Conservation (phyloP, 92 coral and sea anemone genomes). For the Zoanthus sansibaricus region DNA sequence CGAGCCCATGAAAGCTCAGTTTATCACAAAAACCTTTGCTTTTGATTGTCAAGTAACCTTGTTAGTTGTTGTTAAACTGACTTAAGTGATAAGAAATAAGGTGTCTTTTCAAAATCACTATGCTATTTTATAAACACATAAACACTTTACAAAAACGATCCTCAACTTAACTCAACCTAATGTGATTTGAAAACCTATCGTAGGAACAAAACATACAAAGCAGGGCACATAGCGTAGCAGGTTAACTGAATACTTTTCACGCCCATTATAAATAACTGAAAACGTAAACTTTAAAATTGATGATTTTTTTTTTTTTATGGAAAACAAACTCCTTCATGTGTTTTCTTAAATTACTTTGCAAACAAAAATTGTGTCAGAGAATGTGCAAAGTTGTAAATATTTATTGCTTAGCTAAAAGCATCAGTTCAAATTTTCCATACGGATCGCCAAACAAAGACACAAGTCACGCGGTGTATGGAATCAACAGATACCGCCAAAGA, state of each 20-base stretch:
- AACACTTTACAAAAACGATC: constrained; percentile 31
- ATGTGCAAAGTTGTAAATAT: background rate
- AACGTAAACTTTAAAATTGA: background rate
- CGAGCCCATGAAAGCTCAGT: constrained; percentile 32
- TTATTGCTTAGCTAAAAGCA: background rate
- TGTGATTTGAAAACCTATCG: background rate
- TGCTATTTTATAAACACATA: constrained; percentile 47
- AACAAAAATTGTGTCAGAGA: background rate
- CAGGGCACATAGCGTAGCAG: no score
- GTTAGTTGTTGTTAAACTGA: constrained; percentile 45
- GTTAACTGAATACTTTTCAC: background rate
- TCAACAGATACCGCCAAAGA: background rate
- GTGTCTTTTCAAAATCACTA: constrained; percentile 17
- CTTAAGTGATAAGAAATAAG: constrained; percentile 24
- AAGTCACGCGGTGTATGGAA: constrained; percentile 9
- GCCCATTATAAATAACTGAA: constrained; percentile 4
- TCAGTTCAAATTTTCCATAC: background rate
- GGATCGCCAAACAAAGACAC: background rate
- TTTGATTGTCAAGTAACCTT: constrained; percentile 38
- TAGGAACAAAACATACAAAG: background rate
- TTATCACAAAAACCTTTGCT: background rate
- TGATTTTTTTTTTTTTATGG: background rate
- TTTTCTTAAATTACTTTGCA: background rate
- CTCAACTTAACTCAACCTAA: background rate
- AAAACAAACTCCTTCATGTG: background rate